Evolutionary conservation across 2,888 invertebrate genomes (phyloP), one percentile per base, ranked within the genome.

Genomic region (Zonitis immaculata): DNA sequence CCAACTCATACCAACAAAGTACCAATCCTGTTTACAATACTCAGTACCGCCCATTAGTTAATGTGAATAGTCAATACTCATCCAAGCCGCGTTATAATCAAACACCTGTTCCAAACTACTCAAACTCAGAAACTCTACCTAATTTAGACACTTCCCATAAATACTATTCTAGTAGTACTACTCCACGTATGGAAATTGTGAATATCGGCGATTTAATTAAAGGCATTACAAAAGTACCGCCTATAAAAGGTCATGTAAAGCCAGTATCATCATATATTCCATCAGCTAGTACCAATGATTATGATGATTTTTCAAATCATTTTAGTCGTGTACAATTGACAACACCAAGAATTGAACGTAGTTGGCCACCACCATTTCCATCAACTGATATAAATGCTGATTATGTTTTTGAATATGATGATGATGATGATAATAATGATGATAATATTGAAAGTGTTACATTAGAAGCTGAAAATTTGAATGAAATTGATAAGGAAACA

Each of bases 341-440:
- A 12, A 65, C 66, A 2, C 51, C 57, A 6, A 56, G 56, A 51
- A 44, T 56, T 22, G 35, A 35, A 35, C 35, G 35, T 8, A 51
- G 51, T 32, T 70, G 68, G 68, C 67, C 69, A 6, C 69, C 71
- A 22, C 67, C 69, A 3, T 71, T 61, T 49, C 69, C 69, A 6
- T 61, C 66, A 20, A 69, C 70, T 1, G 72, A 72, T 49, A 52
- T 65, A n/a, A 67, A 71, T 51, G 69, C 71, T 2, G 75, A 73
- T 52, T 74, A 75, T 52, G 66, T 71, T 12, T 74, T 70, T 43
- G 74, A 73, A 49, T 66, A 70, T 42, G 69, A 70, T 18, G 71
- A 73, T 53, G 65, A 61, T 5, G 63, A 64, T 47, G 55, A 58
- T 6, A 64, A 11, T 27, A 8, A 12, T 16, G 22, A 26, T 25